Base-by-base conservation (phyloP, 2,797 vertebrate genomes). In the Micrastur ruficollis region DNA sequence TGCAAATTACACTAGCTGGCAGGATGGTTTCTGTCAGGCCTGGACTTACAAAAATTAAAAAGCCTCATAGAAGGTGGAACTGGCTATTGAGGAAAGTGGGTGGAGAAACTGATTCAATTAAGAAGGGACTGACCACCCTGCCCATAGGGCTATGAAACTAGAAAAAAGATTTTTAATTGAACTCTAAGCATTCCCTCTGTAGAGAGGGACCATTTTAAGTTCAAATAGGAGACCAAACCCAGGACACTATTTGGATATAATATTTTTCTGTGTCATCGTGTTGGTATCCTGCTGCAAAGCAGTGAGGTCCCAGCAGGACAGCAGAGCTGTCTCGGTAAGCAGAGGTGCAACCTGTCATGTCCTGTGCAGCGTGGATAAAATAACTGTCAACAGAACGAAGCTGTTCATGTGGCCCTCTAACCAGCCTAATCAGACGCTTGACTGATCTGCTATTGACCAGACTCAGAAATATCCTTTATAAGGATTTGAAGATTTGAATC, bases 121-220 rank as follows among this genome's bases (percentile, higher is more conserved):
- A 76, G 81, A 26, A 85, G 42, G 79, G 81, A 49, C 63, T 90
- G 94, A 79, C 70, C 70, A 47, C 67, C 27, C 75, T 95, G 49
- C 65, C 59, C 73, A 17, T 44, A 20, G 66, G 71, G 56, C 79
- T 84, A 36, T 81, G 52, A 68, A 65, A 20, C 22, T 21, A 9
- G 66, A 31, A 38, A 85, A 88, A 59, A 46, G 47, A 40, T 80
- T 89, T 92, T 95, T 81, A 76, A 91, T 88, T 95, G 91, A 90
- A 56, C 42, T 61, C 50, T 21, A 22, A 75, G 25, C 20, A 1
- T 34, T 74, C 50, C 44, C 90, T 90, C 63, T 85, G 61, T 20
- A 5, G 72, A 16, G 65, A 63, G 56, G 31, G 44, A 22, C 70
- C 81, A 3, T 13, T 59, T 11, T 18, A 38, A 67, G 76, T 17